Evolutionary conservation across 2,888 invertebrate genomes (phyloP), one percentile per base, ranked within the genome.

Genomic region (Theretra japonica): DNA sequence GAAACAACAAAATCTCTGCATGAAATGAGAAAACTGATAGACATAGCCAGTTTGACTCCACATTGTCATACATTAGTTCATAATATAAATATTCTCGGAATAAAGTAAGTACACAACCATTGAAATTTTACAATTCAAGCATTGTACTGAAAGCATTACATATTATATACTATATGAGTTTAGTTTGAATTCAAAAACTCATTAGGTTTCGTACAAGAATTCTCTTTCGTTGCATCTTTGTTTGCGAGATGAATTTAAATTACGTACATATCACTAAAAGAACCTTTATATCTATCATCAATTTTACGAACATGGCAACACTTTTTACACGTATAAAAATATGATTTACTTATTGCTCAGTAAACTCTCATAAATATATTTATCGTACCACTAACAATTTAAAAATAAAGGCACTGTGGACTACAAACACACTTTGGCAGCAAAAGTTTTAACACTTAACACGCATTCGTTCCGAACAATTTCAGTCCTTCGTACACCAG

Each of bases 341-440:
- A 93, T 90, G 84, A 87, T 89, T 87, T 87, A 86, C 88, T 89
- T 92, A 92, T 86, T 90, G 87, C 88, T 85, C 88, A 88, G 90
- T 92, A 92, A 90, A 91, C 88, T 91, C 86, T 89, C 87, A 93
- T 93, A 94, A 93, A 94, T 93, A 92, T 88, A 90, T 82, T 76
- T 84, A 75, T 78, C 80, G 86, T 85, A 89, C 86, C 87, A 90
- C 90, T 93, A 92, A 88, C 86, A 88, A 86, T 82, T 86, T 88
- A 86, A 84, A 81, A 88, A 88, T 89, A 90, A 93, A 94, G 94
- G 94, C 94, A 94, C 94, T 93, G 93, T 93, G 93, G 94, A 94
- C 94, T 94, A 94, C 94, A 94, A 93, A 93, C 94, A 94, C 94
- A 94, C 94, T 95, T 94, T 95, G 95, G 95, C 95, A 94, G 94